Percentiles rank a stretch among this genome's conserved stretches.
phyloP scores from a whole-genome alignment of 2,113 vertebrate species.

The Triplophysa siluroides region DNA sequence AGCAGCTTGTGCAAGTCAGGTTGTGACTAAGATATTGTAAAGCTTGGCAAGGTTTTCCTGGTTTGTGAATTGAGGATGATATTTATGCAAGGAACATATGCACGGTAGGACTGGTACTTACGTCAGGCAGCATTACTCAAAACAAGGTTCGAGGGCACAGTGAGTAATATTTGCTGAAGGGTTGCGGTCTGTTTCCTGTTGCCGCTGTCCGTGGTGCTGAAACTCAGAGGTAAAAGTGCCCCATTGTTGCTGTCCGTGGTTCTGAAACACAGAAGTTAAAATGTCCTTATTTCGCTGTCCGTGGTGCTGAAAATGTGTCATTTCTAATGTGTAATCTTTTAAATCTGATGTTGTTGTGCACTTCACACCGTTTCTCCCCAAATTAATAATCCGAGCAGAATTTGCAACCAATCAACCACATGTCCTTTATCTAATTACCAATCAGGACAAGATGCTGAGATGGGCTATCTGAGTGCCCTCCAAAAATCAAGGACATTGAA shows the following conservation, averaged over 20 bases:
- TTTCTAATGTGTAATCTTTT: not conserved
- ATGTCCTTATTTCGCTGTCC: no score
- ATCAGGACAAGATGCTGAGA: slow-evolving; percentile 52
- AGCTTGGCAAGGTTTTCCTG: slow-evolving; percentile 9
- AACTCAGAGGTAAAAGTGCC: not conserved
- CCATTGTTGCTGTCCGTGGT: no score
- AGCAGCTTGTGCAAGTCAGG: not conserved
- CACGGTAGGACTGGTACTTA: not conserved
- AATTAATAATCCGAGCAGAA: not conserved
- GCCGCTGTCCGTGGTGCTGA: not conserved
- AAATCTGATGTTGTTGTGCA: not conserved
- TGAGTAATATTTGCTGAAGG: not conserved
- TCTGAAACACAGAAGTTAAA: not conserved
- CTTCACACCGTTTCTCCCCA: not conserved
- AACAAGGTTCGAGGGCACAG: not conserved
- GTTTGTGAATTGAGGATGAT: slow-evolving; percentile 5
- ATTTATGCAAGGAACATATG: slow-evolving; percentile 31
- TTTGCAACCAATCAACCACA: slow-evolving; percentile 49
- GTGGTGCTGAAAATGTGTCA: not conserved
- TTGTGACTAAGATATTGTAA: slow-evolving; percentile 22
- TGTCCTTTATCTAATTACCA: slow-evolving; percentile 60
- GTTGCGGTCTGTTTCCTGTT: slow-evolving; percentile 15
- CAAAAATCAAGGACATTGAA: slow-evolving; percentile 51
- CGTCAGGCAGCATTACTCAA: slow-evolving; percentile 24
- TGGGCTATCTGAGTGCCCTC: slow-evolving; percentile 26